phyloP scores from a whole-genome alignment of 1,140 invertebrate genomes.

The Hyposmocoma kahamanoa region DNA sequence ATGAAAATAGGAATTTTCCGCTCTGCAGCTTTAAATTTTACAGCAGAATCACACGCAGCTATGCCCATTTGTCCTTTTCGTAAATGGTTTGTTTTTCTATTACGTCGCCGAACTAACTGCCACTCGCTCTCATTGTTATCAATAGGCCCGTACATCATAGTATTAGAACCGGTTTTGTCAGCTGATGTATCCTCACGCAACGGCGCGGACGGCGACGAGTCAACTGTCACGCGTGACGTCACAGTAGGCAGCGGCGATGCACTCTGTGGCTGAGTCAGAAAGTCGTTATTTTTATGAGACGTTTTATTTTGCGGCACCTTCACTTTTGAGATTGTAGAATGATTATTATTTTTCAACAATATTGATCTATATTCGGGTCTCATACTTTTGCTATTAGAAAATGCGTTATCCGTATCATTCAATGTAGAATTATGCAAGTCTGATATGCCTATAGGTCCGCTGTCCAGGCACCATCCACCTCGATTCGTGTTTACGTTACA shows the following conservation, averaged over 20 bases:
- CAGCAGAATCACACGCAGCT: background rate
- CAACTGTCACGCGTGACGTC: too few relatives aligned
- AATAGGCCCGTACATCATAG: background rate
- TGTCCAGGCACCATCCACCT: constrained; percentile 1
- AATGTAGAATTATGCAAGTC: background rate
- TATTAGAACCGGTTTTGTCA: background rate
- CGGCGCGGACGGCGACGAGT: background rate
- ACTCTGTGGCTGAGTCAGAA: background rate
- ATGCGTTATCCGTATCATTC: background rate
- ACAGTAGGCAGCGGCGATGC: background rate
- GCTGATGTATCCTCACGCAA: background rate
- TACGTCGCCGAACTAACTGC: background rate
- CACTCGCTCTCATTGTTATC: background rate
- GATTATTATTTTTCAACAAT: background rate
- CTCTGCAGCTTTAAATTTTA: constrained; percentile 6
- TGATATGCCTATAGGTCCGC: background rate
- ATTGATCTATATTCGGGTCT: background rate
- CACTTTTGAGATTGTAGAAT: too few relatives aligned
- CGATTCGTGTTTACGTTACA: background rate
- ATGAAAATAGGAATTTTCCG: constrained; percentile 12
- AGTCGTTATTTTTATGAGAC: background rate
- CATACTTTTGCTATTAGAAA: background rate
- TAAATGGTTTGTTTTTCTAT: background rate
- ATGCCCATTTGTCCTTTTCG: background rate
- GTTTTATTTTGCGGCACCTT: background rate